These are phyloP conservation scores for Ramphastos sulfuratus DNA, from an alignment of 2,113 vertebrate genomes.

Conservation along the genomic window DNA sequence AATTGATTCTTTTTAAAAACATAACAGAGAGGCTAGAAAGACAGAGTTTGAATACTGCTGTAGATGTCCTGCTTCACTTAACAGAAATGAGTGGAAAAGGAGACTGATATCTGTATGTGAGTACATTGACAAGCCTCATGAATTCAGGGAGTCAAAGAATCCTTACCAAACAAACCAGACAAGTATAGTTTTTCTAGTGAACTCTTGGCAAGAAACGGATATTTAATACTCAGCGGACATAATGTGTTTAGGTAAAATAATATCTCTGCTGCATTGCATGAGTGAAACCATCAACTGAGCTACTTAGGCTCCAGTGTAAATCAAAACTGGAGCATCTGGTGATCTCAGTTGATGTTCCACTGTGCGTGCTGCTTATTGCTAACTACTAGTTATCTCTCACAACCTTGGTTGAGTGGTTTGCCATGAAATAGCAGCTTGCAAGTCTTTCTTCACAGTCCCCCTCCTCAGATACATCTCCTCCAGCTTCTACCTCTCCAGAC, in stretches of 20 bases:
- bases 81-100: not conserved
- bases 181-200: not conserved
- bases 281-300: not conserved
- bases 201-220: not conserved
- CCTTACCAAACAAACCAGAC: not conserved
- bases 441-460: not conserved
- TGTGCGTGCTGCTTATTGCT: not conserved
- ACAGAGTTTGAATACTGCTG: not conserved
- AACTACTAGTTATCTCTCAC: not conserved
- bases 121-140: rapidly evolving
- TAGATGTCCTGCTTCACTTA: not conserved
- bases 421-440: not conserved
- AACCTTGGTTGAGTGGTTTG: not conserved
- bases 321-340: not conserved
- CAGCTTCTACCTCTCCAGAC: not conserved
- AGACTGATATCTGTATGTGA: not conserved
- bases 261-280: not conserved
- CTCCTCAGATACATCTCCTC: not conserved
- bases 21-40: not conserved
- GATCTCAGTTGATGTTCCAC: not conserved
- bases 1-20: not conserved
- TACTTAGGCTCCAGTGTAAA: not conserved
- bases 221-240: not conserved
- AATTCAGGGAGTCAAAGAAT: not conserved
- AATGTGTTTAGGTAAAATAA: not conserved